Base-by-base conservation (phyloP, 2,888 invertebrate genomes). In the Agriotes lineatus region DNA sequence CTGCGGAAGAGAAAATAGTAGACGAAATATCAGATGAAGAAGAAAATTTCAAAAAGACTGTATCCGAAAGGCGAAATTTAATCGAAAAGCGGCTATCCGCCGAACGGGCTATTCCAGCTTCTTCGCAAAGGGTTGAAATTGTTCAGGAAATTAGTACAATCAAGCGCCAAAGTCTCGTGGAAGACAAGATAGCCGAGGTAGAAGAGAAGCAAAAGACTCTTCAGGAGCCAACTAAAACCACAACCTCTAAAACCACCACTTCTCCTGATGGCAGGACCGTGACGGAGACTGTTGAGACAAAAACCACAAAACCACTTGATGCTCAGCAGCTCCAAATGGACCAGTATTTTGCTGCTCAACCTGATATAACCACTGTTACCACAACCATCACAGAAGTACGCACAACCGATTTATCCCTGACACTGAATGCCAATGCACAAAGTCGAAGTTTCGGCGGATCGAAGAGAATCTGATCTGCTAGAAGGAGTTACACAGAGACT, bases 1-100 rank as follows among this genome's bases (percentile, higher is more conserved):
- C 91, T 0, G 93, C 93, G 0, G 93, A 94, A 84, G 93, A 93
- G 76, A 93, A 94, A 80, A 89, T 88, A 67, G 86, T 91, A 2
- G 86, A 90, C 65, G 91, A 91, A 52, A 78, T 78, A 52, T 85
- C 85, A 4, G 82, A 82, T 52, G 88, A 91, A 71, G 90, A 89
- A 78, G 91, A 91, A 72, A 85, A 82, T 61, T 84, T 90, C 18
- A 91, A 91, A 75, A 89, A 90, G 71, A 91, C 91, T 56, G 92
- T 93, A 25, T 91, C 91, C n/a, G 93, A 93, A 80, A 85, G 93
- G 73, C 90, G 92, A 72, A 90, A 91, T 78, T 90, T 92, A 85
- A 92, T 93, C 56, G 91, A 92, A 12, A 90, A 91, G 80, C 89
- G 92, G 59, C 82, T 93, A 25, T 92, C 91, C 35, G 87, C 90